Percentiles rank a stretch among this genome's conserved stretches.
Evolutionary conservation across 2,797 vertebrate species (phyloP).

Genomic region (Bradypodion pumilum): DNA sequence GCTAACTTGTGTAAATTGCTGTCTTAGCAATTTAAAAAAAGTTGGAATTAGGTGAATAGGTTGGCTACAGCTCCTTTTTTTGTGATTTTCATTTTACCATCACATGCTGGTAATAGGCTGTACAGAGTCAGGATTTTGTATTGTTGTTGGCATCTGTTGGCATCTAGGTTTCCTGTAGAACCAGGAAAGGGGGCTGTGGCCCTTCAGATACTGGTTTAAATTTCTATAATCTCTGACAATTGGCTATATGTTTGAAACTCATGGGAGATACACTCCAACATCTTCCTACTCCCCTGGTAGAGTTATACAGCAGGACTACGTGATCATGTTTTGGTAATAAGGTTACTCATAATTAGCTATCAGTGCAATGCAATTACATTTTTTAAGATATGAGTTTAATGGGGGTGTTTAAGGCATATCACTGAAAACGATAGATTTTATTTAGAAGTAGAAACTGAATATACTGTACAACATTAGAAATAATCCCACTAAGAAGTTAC

Average conservation of each 20-base stretch:
- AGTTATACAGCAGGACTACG: background rate
- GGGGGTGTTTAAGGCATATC: background rate
- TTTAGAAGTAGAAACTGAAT: slow-evolving; percentile 1
- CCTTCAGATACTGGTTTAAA: background rate
- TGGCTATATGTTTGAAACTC: background rate
- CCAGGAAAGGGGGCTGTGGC: background rate
- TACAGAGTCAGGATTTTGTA: background rate
- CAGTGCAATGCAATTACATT: background rate
- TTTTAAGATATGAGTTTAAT: background rate
- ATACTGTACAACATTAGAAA: background rate
- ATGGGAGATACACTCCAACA: background rate
- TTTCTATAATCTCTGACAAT: background rate
- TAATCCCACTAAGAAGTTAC: no score
- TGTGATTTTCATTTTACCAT: background rate
- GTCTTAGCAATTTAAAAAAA: background rate
- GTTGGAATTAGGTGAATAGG: background rate
- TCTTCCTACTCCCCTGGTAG: background rate
- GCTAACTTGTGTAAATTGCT: background rate
- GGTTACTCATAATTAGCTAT: background rate
- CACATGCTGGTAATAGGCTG: background rate
- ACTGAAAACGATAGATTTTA: background rate
- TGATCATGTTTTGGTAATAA: background rate
- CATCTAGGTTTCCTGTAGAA: background rate
- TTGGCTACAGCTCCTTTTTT: background rate
- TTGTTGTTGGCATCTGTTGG: background rate